phyloP scores from a whole-genome alignment of 2,113 vertebrate species.

The Chaetorhynchus papuensis region DNA sequence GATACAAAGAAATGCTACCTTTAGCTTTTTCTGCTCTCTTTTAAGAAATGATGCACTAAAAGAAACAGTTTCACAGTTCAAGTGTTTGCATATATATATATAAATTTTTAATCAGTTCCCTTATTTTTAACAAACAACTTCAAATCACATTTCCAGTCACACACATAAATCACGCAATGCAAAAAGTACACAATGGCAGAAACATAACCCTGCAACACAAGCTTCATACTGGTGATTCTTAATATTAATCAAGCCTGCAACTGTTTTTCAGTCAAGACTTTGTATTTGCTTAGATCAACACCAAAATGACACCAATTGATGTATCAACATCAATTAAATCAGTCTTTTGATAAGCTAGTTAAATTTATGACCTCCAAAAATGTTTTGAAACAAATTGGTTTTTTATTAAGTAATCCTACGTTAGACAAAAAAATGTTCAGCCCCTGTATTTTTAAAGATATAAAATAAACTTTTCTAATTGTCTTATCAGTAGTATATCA shows the following conservation, averaged over 20 bases:
- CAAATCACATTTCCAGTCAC: not conserved
- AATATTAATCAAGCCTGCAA: not conserved
- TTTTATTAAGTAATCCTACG: not conserved
- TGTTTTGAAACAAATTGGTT: not conserved
- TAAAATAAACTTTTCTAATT: not conserved
- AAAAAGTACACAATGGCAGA: not conserved
- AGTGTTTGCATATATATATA: not conserved
- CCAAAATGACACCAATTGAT: not conserved
- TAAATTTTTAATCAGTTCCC: not conserved
- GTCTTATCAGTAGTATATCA: not conserved
- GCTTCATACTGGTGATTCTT: not conserved
- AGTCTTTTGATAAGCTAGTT: not conserved
- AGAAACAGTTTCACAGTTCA: not conserved
- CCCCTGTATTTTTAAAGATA: not conserved
- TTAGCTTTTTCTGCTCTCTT: not conserved
- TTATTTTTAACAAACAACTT: not conserved
- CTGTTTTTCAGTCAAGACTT: not conserved
- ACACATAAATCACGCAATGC: not conserved
- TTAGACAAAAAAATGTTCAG: not conserved
- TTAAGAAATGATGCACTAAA: not conserved
- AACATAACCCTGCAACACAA: not conserved
- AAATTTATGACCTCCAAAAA: not conserved
- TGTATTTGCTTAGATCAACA: not conserved
- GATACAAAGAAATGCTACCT: not conserved
- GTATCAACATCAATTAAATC: not conserved